A percentile compares a stretch with the other conserved stretches of the same genome.
phyloP scores from a whole-genome alignment of 2,888 invertebrate species.

The Anthrax anthrax region DNA sequence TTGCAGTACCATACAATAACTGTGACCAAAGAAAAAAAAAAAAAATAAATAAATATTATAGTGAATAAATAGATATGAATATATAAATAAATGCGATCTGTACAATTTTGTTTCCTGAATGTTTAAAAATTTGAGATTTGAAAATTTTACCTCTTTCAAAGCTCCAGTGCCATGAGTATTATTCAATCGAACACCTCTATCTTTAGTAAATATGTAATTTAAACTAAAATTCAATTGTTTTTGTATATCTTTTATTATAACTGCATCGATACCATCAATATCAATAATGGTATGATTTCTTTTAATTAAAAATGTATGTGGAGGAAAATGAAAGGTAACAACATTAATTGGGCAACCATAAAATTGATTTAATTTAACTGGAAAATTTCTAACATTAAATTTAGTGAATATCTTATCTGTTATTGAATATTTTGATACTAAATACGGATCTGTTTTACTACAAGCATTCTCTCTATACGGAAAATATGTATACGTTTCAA shows the following conservation, averaged over 20 bases:
- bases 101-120: too few species aligned
- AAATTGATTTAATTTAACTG: conserved; percentile 8
- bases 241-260: conserved; percentile 6
- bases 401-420: too few species aligned
- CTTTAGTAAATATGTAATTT: not conserved
- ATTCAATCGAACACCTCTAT: conserved; percentile 3
- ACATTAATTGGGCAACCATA: conserved; percentile 8
- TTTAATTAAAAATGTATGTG: conserved; percentile 5
- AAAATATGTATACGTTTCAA: not conserved
- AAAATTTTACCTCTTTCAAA: conserved; percentile 3
- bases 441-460: too few species aligned
- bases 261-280: conserved; percentile 9
- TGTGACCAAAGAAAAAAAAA: too few species aligned
- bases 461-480: not conserved
- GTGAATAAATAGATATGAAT: too few species aligned
- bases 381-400: too few species aligned
- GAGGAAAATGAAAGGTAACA: conserved; percentile 2
- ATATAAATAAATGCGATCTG: too few species aligned
- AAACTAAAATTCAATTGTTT: conserved; percentile 8
- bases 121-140: too few species aligned
- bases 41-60: too few species aligned
- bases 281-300: not conserved
- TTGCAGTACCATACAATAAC: conserved; percentile 7
- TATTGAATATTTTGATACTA: too few species aligned
- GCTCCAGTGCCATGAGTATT: conserved; percentile 10